phyloP scores from a whole-genome alignment of 2,888 invertebrate species.

The Aspidiotus destructor region DNA sequence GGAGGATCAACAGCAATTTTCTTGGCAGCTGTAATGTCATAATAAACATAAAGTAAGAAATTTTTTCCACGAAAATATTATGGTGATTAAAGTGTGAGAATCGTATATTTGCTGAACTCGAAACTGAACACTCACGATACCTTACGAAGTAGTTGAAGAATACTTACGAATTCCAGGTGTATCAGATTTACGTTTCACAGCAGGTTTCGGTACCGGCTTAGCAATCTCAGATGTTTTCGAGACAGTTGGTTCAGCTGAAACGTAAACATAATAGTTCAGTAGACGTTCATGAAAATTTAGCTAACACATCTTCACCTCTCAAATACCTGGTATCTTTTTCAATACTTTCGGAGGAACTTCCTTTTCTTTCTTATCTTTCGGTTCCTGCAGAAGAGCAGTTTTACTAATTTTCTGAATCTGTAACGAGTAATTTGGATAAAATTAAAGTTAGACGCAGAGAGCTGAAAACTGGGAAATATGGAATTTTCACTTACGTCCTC shows the following conservation, averaged over 20 bases:
- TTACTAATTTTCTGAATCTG: constrained; percentile 25
- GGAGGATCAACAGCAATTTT: constrained; percentile 10
- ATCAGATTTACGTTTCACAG: constrained; percentile 18
- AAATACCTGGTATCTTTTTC: not conserved
- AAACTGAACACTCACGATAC: not conserved
- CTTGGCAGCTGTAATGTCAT: constrained; percentile 3
- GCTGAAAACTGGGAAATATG: not conserved
- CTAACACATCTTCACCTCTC: not conserved
- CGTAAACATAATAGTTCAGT: not conserved
- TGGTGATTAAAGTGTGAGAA: no score
- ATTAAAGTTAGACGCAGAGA: not conserved
- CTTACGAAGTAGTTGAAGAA: no score
- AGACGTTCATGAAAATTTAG: not conserved
- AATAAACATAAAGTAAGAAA: not conserved
- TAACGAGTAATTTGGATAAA: not conserved
- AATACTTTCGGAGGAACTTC: constrained; percentile 9
- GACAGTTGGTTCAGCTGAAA: not conserved
- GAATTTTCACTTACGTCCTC: constrained; percentile 42
- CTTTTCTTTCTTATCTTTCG: constrained; percentile 21
- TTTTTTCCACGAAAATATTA: no score
- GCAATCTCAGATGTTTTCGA: constrained; percentile 6
- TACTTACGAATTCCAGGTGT: not conserved
- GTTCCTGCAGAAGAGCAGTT: constrained; percentile 14
- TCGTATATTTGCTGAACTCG: not conserved
- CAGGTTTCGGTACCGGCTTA: not conserved